phyloP scores from a whole-genome alignment of 2,888 invertebrate genomes.

The Perdita meconis region DNA sequence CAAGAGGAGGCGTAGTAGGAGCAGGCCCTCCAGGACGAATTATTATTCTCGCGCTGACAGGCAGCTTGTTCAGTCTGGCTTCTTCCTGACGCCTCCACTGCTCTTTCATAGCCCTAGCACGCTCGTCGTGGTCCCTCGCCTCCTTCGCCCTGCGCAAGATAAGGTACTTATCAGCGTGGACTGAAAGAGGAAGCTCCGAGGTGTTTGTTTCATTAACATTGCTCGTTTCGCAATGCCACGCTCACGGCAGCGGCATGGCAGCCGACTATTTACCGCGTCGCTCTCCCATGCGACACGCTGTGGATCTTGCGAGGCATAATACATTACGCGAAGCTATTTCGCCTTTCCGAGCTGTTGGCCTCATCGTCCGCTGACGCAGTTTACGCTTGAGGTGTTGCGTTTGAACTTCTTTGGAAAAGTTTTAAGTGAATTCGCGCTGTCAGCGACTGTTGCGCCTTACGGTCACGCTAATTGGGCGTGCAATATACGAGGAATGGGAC shows the following conservation, averaged over 20 bases:
- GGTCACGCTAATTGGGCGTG: too few relatives aligned
- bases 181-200: constrained; percentile 47
- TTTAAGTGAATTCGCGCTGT: too few relatives aligned
- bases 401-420: background rate
- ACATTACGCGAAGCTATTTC: constrained; percentile 1
- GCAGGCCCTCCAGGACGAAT: constrained; percentile 55
- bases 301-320: constrained; percentile 20
- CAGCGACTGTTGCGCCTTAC: too few relatives aligned
- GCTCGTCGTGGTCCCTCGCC: constrained; percentile 35
- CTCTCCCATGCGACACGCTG: background rate
- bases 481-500: too few relatives aligned
- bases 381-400: background rate
- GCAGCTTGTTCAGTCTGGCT: constrained; percentile 73
- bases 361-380: background rate
- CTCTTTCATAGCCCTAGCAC: constrained; percentile 45
- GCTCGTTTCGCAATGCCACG: constrained; percentile 15
- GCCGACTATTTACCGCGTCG: constrained; percentile 18
- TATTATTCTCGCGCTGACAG: constrained; percentile 78
- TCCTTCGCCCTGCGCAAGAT: constrained; percentile 39
- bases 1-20: constrained; percentile 13
- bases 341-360: too few relatives aligned
- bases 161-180: constrained; percentile 17
- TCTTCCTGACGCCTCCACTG: constrained; percentile 66
- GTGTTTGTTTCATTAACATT: constrained; percentile 56
- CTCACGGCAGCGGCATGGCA: background rate